phyloP scores from a whole-genome alignment of 2,888 invertebrate species.

The Caenorhabditis doughertyi region DNA sequence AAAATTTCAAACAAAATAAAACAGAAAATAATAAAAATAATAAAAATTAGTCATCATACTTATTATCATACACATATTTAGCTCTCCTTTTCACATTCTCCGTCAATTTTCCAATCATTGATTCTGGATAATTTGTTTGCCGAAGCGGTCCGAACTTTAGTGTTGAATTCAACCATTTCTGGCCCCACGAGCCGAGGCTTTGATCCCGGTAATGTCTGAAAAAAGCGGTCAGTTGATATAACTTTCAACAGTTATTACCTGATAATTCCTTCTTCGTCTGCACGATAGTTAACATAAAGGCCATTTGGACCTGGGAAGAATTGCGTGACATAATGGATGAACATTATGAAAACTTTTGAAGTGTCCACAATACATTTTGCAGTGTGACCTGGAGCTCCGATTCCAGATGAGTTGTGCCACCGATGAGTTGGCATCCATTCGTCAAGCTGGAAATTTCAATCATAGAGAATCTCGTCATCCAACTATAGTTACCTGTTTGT shows the following conservation, averaged over 20 bases:
- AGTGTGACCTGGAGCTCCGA: conserved; percentile 18
- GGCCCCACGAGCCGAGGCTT: conserved; percentile 28
- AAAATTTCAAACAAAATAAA: no score
- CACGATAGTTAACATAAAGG: neutral
- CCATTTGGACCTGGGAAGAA: neutral
- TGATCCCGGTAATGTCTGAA: conserved; percentile 50
- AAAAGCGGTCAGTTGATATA: no score
- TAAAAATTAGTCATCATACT: no score
- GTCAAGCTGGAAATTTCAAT: conserved; percentile 1
- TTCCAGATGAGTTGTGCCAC: conserved; percentile 24
- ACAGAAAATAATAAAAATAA: no score
- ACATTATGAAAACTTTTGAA: conserved; percentile 19
- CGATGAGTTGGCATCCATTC: conserved; percentile 30
- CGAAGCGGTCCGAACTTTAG: conserved; percentile 22
- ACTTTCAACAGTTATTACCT: no score
- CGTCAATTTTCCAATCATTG: conserved; percentile 16
- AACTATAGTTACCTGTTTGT: neutral
- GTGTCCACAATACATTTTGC: conserved; percentile 22
- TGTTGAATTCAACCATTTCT: conserved; percentile 4
- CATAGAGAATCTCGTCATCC: neutral
- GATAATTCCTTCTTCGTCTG: neutral
- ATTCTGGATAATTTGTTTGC: conserved; percentile 27
- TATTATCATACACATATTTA: neutral
- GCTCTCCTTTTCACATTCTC: conserved; percentile 31
- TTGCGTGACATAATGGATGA: conserved; percentile 1